Evolutionary conservation across 2,797 vertebrate genomes (phyloP), one percentile per base, ranked within the genome.

Genomic region (Alectoris magna): DNA sequence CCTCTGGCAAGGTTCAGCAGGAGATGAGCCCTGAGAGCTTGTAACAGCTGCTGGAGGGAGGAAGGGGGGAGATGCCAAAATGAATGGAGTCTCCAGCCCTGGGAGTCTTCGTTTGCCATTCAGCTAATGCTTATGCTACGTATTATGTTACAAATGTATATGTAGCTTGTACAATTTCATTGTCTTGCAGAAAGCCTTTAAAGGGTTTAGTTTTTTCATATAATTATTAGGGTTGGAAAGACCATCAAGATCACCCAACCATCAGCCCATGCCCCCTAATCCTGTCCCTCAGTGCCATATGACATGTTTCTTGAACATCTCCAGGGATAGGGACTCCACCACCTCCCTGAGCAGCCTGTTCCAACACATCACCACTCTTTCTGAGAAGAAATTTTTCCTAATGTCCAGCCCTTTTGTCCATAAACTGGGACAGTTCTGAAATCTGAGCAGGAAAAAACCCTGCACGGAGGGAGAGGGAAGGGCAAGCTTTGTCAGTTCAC

Each of bases 401-500:
- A 29, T 11, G 6, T 53, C 27, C 16, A 18, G 29, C 9, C 10
- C 10, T 53, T 74, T 81, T 72, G 34, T 15, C 29, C n/a, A 3
- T 43, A 60, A 84, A 49, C 5, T 3, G 58, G 8, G 26, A 15
- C 2, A 5, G 11, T 76, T 88, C 18, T 66, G 9, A 76, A 78
- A 58, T 79, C 64, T n/a, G 34, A 63, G n/a, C 8, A 70, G 60
- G 27, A 66, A 66, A 31, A 5, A 21, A 0, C 0, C 21, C 31
- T 17, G 18, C 29, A 2, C 0, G 6, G 58, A 34, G 48, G 7
- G 66, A 34, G 53, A 44, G 31, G 67, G 19, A 34, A 51, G n/a
- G 4, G 1, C 2, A 70, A 64, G 23, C 51, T 0, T 49, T 15
- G 41, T 41, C 60, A 49, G 29, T 44, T 31, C 11, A 1, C 0